Conservation (phyloP, 2,888 invertebrate species). For the Drosophila percnosoma region DNA sequence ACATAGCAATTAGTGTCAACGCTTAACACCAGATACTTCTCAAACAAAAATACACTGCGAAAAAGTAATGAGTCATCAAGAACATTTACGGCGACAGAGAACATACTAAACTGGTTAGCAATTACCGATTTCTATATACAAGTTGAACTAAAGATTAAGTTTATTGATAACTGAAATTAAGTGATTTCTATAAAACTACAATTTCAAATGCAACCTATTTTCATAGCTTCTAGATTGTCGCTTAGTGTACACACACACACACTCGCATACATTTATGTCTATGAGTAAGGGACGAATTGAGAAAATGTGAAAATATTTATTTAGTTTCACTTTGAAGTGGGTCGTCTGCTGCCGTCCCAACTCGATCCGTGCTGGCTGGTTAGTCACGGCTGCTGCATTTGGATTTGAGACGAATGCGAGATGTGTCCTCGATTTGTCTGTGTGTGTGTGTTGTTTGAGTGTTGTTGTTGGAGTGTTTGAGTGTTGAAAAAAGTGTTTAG, state of each 20-base stretch:
- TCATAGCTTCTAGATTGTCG: conserved; percentile 2
- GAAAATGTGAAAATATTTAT: conserved; percentile 70
- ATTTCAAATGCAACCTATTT: background rate
- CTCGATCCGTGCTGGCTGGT: conserved; percentile 15
- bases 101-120: background rate
- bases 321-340: conserved; percentile 73
- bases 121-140: background rate
- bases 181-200: background rate
- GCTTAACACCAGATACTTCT: conserved; percentile 33
- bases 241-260: conserved; percentile 16
- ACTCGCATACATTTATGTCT: conserved; percentile 6
- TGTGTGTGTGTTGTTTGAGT: conserved; percentile 11
- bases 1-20: conserved; percentile 71
- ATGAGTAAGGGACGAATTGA: conserved; percentile 21
- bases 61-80: background rate
- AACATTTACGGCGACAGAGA: background rate
- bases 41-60: conserved; percentile 24
- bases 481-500: conserved; percentile 69
- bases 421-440: background rate
- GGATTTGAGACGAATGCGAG: background rate
- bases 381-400: conserved; percentile 42
- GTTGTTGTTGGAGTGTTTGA: conserved; percentile 26
- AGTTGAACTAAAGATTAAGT: background rate
- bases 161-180: background rate
- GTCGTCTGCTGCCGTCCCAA: conserved; percentile 37